Base-by-base conservation (phyloP, 30 jellyfish, hydroid and myxozoan species). In the Hydractinia symbiolongicarpus region DNA sequence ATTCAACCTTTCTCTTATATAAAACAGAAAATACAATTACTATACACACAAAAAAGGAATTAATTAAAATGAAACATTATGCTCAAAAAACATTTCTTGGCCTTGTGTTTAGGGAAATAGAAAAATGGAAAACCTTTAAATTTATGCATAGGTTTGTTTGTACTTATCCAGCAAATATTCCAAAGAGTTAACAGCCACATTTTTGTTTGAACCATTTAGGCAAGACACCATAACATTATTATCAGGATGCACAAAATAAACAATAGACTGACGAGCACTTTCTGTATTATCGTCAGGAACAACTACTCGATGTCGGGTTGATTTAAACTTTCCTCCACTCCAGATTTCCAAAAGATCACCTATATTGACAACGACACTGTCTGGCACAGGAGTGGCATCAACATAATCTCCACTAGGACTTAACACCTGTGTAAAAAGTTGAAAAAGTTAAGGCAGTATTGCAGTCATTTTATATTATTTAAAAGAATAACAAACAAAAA, bases 191-290 rank as follows among this genome's bases (percentile, higher is more conserved):
- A 66, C 83, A 19, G 61, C 44, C 50, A 8, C 84, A 79, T 60
- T 21, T 21, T 79, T 53, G 21, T 61, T 66, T 60, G 83, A 61
- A 8, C 83, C 83, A 61, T 61, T 84, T 1, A 79, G 30, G 54
- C 69, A 53, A 8, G 67, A 62, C 20, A 79, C 87, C 55, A 40
- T 66, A 40, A 62, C 54, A 3, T 79, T 69, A 61, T 79, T 61
- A 79, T 79, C 83, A 4, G 87, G 87, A 61, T 79, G 87, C 15
- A 79, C 83, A 79, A 79, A 79, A 57, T 61, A 79, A 53, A 83
- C 87, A 30, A 79, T 50, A 20, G 87, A 79, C 66, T 79, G 87
- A 5, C 87, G 55, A 30, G 87, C 87, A 20, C 30, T 62, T 6
- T 77, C 61, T 15, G 11, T 54, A 50, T 15, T 49, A 66, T n/a